Percentiles rank a stretch among this genome's conserved stretches.
phyloP scores from a whole-genome alignment of 2,888 invertebrate species.

The Aquatica leii region DNA sequence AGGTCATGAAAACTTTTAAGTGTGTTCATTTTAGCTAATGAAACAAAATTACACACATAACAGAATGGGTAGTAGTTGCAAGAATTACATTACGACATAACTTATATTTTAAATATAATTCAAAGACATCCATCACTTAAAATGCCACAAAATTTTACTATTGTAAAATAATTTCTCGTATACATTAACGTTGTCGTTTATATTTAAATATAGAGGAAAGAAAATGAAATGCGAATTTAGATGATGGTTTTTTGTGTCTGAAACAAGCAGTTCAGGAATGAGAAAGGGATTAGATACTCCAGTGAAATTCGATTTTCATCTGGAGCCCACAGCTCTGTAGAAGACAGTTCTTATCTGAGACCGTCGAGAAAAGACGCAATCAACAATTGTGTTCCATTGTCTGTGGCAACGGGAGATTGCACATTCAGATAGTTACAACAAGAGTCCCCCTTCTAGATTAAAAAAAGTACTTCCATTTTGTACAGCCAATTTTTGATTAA shows the following conservation, averaged over 20 bases:
- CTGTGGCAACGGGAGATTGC: constrained; percentile 46
- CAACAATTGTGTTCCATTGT: constrained; percentile 50
- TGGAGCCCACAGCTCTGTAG: constrained; percentile 46
- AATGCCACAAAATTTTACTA: neutral
- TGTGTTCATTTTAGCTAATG: neutral
- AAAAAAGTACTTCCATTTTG: neutral
- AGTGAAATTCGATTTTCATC: constrained; percentile 49
- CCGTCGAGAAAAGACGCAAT: constrained; percentile 49
- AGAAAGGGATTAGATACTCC: constrained; percentile 47
- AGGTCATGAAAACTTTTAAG: constrained; percentile 14
- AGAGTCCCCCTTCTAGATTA: constrained; percentile 15
- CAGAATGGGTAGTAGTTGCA: too few relatives aligned
- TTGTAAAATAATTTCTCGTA: neutral
- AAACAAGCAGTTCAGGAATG: constrained; percentile 40
- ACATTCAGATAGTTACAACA: constrained; percentile 45
- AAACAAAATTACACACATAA: neutral
- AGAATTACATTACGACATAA: too few relatives aligned
- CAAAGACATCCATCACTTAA: neutral
- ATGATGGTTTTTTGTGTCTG: constrained; percentile 29
- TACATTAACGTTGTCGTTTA: constrained; percentile 28
- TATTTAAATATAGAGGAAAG: constrained; percentile 27
- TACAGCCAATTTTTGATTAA: neutral
- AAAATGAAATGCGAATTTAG: constrained; percentile 33
- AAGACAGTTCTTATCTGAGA: constrained; percentile 50
- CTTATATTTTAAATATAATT: too few relatives aligned